A percentile compares a stretch with the other conserved stretches of the same genome.
These are phyloP conservation scores for Macroglossus sobrinus DNA, from an alignment of 2,113 vertebrate genomes.

Conservation along the genomic window DNA sequence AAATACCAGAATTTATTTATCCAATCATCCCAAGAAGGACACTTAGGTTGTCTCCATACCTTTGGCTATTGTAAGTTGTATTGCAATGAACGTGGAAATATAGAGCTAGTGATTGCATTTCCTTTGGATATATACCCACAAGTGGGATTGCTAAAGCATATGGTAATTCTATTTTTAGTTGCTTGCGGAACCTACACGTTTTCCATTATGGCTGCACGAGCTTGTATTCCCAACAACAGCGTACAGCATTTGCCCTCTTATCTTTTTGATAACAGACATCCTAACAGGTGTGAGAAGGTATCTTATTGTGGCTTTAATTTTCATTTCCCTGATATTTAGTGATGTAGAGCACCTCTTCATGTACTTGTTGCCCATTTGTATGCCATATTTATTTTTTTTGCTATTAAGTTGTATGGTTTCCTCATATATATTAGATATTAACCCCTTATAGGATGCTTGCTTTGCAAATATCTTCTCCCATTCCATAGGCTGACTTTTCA, in stretches of 20 bases:
- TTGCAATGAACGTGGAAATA: not conserved
- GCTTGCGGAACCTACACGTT: not conserved
- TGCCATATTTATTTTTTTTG: not conserved
- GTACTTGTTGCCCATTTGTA: not conserved
- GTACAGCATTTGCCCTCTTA: not conserved
- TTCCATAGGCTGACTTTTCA: not conserved
- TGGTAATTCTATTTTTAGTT: not conserved
- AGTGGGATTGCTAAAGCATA: not conserved
- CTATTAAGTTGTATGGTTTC: not conserved
- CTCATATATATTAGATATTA: not conserved
- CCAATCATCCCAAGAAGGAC: not conserved
- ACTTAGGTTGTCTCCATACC: not conserved
- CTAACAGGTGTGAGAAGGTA: not conserved
- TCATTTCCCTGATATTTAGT: not conserved
- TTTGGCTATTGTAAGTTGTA: not conserved
- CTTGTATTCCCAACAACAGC: not conserved
- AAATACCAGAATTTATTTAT: not conserved
- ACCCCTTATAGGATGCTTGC: not conserved
- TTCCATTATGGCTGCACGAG: not conserved
- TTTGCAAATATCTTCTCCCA: not conserved
- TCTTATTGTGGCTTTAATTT: not conserved
- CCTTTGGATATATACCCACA: not conserved
- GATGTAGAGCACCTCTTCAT: not conserved
- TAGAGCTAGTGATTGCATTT: not conserved
- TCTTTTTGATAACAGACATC: not conserved